Evolutionary conservation across 2,797 vertebrate species (phyloP), one percentile per base, ranked within the genome.

Genomic region (Spinibarbus caldwelli): DNA sequence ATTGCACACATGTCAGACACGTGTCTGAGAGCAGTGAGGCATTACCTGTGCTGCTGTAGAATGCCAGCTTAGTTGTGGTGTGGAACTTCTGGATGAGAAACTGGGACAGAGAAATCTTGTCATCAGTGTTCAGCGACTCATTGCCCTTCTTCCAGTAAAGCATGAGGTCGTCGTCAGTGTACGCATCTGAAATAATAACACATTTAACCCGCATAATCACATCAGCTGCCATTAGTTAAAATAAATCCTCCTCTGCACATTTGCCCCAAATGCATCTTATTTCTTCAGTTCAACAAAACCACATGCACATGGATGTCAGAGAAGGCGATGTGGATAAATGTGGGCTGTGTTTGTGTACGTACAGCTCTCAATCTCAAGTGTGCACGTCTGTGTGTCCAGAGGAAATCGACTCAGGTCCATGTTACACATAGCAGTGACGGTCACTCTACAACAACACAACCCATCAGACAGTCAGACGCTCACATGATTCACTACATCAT

Each of bases 21-120:
- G 17, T 4, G 2, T 5, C 21, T 11, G 5, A 23, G 67, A n/a
- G 31, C 11, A 0, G 2, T 14, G 7, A 2, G 5, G 15, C 54
- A 1, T 49, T 23, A 99, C 98, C 98, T 1, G 98, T 99, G 92
- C 98, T 99, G 91, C 98, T 99, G 92, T 99, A 99, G 95, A 99
- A 99, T 86, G 98, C 98, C 88, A 99, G 93, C 86, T 97, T 97
- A 12, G 98, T 98, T 19, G 97, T 98, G 68, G 98, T 99, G 87
- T 98, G 98, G 91, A 99, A 98, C 91, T 98, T 98, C 92, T 99
- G 98, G 91, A 99, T 99, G 92, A 98, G 95, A 92, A 99, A 99
- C 93, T 99, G 98, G 79, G 98, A 99, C 88, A 99, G 94, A 80
- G 98, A 97, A 89, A 99, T 98, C 90, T 97, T 97, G 82, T 99